Evolutionary conservation across 2,113 vertebrate genomes (phyloP).

Genomic region (Natator depressus): DNA sequence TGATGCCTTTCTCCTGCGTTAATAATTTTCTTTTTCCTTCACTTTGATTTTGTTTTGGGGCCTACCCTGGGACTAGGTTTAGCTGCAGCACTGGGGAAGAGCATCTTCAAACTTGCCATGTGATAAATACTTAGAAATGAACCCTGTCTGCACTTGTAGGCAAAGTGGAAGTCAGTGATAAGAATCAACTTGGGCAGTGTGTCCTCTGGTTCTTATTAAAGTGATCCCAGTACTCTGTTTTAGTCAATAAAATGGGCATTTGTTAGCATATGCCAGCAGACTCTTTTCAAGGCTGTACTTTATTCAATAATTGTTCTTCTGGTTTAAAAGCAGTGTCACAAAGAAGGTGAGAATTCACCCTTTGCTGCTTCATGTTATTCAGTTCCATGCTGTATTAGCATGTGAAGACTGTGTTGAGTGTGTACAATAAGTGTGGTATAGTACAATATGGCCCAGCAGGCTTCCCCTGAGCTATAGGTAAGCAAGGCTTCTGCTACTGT

Average conservation of each 20-base stretch:
- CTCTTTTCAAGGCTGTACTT: too few relatives aligned
- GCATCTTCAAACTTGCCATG: neutral
- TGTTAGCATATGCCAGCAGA: too few relatives aligned
- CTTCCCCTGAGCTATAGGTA: neutral
- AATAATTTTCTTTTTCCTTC: neutral
- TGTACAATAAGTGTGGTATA: neutral
- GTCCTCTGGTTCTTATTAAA: too few relatives aligned
- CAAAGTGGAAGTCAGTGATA: rapidly evolving
- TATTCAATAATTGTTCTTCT: too few relatives aligned
- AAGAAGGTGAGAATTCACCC: neutral
- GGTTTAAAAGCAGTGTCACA: neutral
- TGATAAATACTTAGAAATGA: neutral
- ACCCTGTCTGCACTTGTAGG: neutral
- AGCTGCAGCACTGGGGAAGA: neutral
- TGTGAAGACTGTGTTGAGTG: neutral
- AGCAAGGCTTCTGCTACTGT: neutral
- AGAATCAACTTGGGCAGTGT: neutral
- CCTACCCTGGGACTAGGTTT: neutral
- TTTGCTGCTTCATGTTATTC: neutral
- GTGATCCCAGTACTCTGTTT: too few relatives aligned
- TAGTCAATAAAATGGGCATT: too few relatives aligned
- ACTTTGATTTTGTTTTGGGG: neutral
- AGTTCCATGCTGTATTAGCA: neutral
- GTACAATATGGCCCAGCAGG: neutral
- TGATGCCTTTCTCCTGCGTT: neutral